Evolutionary conservation across 2,888 invertebrate genomes (phyloP).

Genomic region (Parapristionchus giblindavisi): DNA sequence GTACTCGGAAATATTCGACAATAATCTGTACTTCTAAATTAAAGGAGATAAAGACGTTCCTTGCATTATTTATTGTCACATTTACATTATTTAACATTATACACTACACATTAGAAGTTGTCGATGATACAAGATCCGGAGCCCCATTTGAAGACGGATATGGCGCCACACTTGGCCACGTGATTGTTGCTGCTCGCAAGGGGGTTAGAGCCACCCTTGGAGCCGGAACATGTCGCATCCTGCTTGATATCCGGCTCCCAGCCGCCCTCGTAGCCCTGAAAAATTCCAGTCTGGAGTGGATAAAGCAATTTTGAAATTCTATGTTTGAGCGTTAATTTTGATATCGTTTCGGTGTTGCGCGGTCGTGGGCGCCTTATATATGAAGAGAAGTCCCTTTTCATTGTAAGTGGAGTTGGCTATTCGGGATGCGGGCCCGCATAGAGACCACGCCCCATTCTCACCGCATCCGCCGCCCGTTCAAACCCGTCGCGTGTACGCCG

Average conservation of each 20-base stretch:
- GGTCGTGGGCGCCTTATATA: neutral
- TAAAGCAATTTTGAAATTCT: neutral
- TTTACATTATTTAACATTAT: no score
- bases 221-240: conserved; percentile 64
- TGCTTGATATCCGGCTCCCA: conserved; percentile 70
- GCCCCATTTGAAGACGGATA: conserved; percentile 71
- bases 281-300: neutral
- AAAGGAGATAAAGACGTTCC: no score
- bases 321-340: no score
- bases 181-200: conserved; percentile 69
- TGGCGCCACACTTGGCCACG: conserved; percentile 71
- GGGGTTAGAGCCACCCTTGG: conserved; percentile 62
- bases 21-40: no score
- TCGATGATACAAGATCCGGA: conserved; percentile 33
- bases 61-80: no score
- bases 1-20: no score
- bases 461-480: no score
- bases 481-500: no score
- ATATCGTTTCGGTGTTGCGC: neutral
- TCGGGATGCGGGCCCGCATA: no score
- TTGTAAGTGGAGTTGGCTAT: no score
- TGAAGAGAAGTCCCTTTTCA: neutral
- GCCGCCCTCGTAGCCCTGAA: conserved; percentile 62
- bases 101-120: neutral
- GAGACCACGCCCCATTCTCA: no score